A percentile compares a stretch with the other conserved stretches of the same genome.
Conservation (phyloP, 2,888 invertebrate genomes). For the Drosophila cracens region DNA sequence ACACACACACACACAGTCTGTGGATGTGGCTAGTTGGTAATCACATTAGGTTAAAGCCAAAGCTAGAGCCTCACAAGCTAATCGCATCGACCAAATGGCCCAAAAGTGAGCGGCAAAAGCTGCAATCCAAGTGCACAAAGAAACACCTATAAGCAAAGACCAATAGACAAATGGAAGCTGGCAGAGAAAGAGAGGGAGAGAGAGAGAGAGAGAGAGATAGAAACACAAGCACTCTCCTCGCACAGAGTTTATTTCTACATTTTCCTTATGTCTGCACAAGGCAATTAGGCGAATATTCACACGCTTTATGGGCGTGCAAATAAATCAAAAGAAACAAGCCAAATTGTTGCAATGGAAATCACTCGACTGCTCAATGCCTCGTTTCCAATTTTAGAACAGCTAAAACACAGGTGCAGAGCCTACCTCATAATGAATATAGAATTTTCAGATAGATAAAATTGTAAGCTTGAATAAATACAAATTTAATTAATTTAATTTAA, state of each 20-base stretch:
- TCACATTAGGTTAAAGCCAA: constrained; percentile 32
- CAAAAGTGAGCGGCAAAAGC: constrained; percentile 68
- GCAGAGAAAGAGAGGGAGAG: background rate
- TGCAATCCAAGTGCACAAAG: constrained; percentile 49
- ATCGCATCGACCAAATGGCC: constrained; percentile 70
- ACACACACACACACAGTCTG: constrained; percentile 16
- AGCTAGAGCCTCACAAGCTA: constrained; percentile 55
- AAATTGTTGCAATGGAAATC: background rate
- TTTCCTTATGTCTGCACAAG: constrained; percentile 54
- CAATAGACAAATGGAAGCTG: no score
- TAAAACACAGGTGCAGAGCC: no score
- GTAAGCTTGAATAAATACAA: background rate
- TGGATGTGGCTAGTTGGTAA: constrained; percentile 36
- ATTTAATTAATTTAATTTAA: no score
- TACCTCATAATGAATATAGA: background rate
- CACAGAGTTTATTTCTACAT: constrained; percentile 30
- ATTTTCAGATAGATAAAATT: background rate
- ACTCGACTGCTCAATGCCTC: background rate
- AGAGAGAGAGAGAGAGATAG: background rate
- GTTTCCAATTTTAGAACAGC: background rate
- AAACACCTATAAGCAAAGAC: background rate
- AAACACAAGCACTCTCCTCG: constrained; percentile 7
- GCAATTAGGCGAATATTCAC: constrained; percentile 66
- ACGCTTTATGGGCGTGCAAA: constrained; percentile 52
- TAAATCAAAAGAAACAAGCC: constrained; percentile 62